Conservation (phyloP, 2,797 vertebrate genomes). For the Urocyon cinereoargenteus region DNA sequence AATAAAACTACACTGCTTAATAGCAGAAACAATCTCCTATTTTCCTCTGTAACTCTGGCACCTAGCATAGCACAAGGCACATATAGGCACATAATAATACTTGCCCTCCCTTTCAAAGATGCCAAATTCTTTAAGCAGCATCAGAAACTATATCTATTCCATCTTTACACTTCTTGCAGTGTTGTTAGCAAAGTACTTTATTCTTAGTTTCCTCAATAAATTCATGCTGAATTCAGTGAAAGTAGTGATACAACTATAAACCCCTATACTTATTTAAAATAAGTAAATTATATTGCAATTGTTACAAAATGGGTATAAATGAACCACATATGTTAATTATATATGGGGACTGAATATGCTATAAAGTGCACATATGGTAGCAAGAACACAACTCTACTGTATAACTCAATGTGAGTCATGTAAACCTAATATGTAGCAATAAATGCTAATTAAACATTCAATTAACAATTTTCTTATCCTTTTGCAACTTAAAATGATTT, state of each 20-base stretch:
- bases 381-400: not conserved
- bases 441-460: constrained; percentile 67
- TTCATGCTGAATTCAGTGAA: constrained; percentile 12
- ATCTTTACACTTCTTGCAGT: not conserved
- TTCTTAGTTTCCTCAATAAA: not conserved
- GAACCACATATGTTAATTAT: constrained; percentile 42
- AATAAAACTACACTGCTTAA: not conserved
- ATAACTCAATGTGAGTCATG: constrained; percentile 16
- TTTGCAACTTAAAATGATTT: constrained; percentile 60
- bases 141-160: not conserved
- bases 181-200: not conserved
- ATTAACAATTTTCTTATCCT: constrained; percentile 30
- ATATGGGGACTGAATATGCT: not conserved
- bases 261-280: constrained; percentile 18
- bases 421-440: constrained; percentile 51
- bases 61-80: not conserved
- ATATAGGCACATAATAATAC: not conserved
- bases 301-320: constrained; percentile 19
- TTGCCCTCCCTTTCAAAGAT: not conserved
- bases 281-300: constrained; percentile 52
- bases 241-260: constrained; percentile 32
- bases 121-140: not conserved
- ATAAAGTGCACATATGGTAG: not conserved
- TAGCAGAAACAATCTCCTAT: not conserved
- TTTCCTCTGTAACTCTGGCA: not conserved